Conservation (phyloP, 2,888 invertebrate species). For the Argyra leucocephala region DNA sequence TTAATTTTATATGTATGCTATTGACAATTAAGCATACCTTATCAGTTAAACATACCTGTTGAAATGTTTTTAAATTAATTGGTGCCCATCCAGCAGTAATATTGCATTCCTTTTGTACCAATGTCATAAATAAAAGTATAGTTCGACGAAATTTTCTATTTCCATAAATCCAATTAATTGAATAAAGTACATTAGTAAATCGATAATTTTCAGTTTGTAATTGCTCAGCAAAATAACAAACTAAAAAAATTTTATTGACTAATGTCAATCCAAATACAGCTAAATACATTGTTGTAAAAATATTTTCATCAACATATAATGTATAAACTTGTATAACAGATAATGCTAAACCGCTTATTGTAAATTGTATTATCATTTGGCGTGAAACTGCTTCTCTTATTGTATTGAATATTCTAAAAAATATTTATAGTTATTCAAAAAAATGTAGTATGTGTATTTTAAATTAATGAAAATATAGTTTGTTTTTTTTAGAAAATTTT, state of each 20-base stretch:
- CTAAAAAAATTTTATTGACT: conserved; percentile 7
- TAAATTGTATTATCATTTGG: not conserved
- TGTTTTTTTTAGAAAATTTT: no score
- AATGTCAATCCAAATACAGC: conserved; percentile 1
- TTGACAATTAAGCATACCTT: no score
- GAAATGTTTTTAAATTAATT: not conserved
- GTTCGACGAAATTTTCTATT: not conserved
- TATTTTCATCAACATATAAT: not conserved
- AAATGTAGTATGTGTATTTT: no score
- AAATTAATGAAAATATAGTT: no score
- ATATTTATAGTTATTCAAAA: no score
- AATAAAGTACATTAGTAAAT: conserved; percentile 7
- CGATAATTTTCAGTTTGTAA: not conserved
- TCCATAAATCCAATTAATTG: conserved; percentile 6
- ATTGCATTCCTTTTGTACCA: not conserved
- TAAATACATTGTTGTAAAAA: not conserved
- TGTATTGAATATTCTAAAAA: not conserved
- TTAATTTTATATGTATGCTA: no score
- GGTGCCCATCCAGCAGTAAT: not conserved
- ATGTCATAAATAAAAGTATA: conserved; percentile 11
- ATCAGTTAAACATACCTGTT: no score
- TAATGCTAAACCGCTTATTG: not conserved
- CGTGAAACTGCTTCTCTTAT: not conserved
- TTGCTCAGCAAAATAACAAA: conserved; percentile 11
- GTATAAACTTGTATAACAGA: not conserved